Evolutionary conservation across 2,888 invertebrate species (phyloP), one percentile per base, ranked within the genome.

Genomic region (Luperina testacea): DNA sequence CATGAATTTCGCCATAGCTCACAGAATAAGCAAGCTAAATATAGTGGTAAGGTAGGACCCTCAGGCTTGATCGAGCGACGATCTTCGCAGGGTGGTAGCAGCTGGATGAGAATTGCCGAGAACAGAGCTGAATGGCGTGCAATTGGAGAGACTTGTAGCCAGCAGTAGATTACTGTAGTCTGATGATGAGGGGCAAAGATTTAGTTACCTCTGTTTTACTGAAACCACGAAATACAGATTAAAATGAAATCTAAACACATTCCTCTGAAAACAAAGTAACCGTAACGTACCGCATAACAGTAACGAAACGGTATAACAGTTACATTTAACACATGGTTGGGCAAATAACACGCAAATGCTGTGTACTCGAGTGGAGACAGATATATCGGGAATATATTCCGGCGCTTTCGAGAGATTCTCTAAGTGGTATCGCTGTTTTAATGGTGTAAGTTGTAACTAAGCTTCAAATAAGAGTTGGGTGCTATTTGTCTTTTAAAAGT

Each of bases 241-340:
- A 9, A 48, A 17, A n/a, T 13, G 20, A 48, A 24, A 51, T 42
- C 38, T 38, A 27, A 67, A 59, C 17, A 63, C 2, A 15, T 17
- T 48, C 17, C 20, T 32, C 45, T 61, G 17, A 53, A 38, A 72
- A 20, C 20, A 24, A 64, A 61, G 32, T 32, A 53, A 24, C 63
- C 38, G 72, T 61, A 70, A 65, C 75, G 42, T 17, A n/a, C 11
- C 13, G 7, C 8, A 32, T 75, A 75, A 59, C 64, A 64, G 45
- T 67, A 32, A 51, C 32, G 42, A 20, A 72, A 42, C 13, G 24
- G 4, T 9, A 53, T 80, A 81, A 65, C 75, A 32, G 42, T 80
- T 27, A 70, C 59, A 70, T 65, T 75, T 75, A 81, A 65, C 75
- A 59, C 69, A 65, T 45, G 59, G 67, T 59, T 5, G 6, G 17